phyloP scores from a whole-genome alignment of 1,140 invertebrate genomes.

The Penaeus indicus region DNA sequence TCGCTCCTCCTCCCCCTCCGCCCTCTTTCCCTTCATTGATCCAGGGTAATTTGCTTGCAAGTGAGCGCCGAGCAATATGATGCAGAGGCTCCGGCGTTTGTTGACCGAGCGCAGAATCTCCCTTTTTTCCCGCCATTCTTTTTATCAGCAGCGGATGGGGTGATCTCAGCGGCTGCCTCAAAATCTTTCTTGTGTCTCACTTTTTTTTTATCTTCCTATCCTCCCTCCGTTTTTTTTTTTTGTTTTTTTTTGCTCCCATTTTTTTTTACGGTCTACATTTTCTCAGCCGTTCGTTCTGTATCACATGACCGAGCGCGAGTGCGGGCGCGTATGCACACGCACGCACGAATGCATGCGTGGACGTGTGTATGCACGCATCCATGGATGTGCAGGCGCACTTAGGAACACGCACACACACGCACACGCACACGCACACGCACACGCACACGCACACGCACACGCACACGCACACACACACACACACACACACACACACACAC shows the following conservation, averaged over 20 bases:
- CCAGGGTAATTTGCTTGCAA: not conserved
- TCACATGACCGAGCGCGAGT: not conserved
- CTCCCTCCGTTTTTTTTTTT: not conserved
- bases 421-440: not conserved
- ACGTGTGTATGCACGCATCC: not conserved
- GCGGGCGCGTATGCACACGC: not conserved
- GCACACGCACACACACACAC: no score
- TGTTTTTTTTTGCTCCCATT: not conserved
- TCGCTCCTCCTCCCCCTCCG: not conserved
- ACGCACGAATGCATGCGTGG: not conserved
- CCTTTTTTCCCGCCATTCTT: not conserved
- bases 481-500: no score
- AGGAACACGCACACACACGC: not conserved
- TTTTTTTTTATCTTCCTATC: not conserved
- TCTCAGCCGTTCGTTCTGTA: not conserved
- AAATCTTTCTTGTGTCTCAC: not conserved
- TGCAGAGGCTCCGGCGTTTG: no score
- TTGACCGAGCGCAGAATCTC: not conserved
- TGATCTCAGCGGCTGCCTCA: no score
- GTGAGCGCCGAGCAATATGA: no score
- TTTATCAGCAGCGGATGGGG: not conserved
- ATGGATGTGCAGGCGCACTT: no score
- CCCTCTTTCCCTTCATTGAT: not conserved
- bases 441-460: not conserved
- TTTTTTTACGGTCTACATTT: not conserved